Conservation (phyloP, 2,797 vertebrate species). For the Pseudochaenichthys georgianus region DNA sequence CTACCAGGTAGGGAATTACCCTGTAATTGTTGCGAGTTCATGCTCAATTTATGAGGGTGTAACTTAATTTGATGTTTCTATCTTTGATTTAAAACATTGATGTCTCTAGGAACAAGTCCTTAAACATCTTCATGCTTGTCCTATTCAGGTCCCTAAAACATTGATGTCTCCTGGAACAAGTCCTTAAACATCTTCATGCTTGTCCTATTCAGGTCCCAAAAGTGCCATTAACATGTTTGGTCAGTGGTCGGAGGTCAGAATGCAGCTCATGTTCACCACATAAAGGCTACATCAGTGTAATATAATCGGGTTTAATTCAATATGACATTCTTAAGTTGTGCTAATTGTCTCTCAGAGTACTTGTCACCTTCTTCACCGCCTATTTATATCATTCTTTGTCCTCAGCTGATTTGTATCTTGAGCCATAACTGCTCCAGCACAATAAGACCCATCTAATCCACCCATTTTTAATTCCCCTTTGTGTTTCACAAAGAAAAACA, state of each 20-base stretch:
- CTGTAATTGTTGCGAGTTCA: conserved; percentile 19
- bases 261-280: conserved; percentile 16
- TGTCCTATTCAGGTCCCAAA: neutral
- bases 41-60: neutral
- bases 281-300: conserved; percentile 23
- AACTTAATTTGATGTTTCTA: neutral
- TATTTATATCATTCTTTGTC: conserved; percentile 35
- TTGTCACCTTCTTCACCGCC: conserved; percentile 1
- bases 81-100: conserved; percentile 15
- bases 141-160: neutral
- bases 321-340: conserved; percentile 6
- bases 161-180: neutral
- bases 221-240: conserved; percentile 9
- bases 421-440: conserved; percentile 18
- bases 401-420: conserved; percentile 19
- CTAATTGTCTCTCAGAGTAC: conserved; percentile 26
- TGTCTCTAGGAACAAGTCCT: neutral
- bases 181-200: neutral
- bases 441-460: conserved; percentile 25
- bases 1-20: conserved; percentile 17
- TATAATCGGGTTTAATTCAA: conserved; percentile 16
- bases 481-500: conserved; percentile 57
- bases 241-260: conserved; percentile 6
- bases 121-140: neutral
- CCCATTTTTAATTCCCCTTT: conserved; percentile 44